phyloP scores from a whole-genome alignment of 2,113 vertebrate species.

The Phaethornis superciliosus region DNA sequence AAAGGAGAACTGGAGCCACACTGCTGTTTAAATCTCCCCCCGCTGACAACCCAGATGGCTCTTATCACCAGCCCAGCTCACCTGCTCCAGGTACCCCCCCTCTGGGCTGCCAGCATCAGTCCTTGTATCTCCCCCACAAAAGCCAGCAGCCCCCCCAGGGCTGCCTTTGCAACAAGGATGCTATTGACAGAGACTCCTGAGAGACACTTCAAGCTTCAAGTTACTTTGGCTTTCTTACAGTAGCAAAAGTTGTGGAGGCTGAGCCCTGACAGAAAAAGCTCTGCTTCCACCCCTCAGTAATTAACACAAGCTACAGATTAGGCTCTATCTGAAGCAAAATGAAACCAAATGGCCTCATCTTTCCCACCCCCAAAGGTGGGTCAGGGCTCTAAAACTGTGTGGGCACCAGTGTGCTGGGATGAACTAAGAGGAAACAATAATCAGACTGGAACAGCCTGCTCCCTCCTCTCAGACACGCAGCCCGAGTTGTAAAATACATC shows the following conservation, averaged over 20 bases:
- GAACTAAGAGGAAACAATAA: background rate
- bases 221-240: background rate
- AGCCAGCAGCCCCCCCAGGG: background rate
- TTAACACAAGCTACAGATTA: background rate
- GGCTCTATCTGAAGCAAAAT: background rate
- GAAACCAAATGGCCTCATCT: background rate
- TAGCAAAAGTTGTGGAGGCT: background rate
- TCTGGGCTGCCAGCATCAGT: background rate
- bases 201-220: background rate
- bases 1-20: background rate
- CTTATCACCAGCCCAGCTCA: background rate
- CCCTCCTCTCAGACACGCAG: background rate
- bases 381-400: background rate
- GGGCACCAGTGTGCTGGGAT: background rate
- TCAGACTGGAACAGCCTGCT: constrained; percentile 36
- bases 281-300: background rate
- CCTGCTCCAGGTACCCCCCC: background rate
- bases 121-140: rapidly evolving
- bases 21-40: background rate
- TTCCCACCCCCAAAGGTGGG: constrained; percentile 11
- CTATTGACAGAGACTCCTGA: background rate
- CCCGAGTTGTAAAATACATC: background rate
- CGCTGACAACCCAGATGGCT: background rate
- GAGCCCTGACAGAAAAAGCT: background rate
- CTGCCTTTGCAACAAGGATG: constrained; percentile 19